A percentile compares a stretch with the other conserved stretches of the same genome.
These are phyloP conservation scores for Pogona vitticeps DNA, from an alignment of 2,113 vertebrate genomes.

Conservation along the genomic window DNA sequence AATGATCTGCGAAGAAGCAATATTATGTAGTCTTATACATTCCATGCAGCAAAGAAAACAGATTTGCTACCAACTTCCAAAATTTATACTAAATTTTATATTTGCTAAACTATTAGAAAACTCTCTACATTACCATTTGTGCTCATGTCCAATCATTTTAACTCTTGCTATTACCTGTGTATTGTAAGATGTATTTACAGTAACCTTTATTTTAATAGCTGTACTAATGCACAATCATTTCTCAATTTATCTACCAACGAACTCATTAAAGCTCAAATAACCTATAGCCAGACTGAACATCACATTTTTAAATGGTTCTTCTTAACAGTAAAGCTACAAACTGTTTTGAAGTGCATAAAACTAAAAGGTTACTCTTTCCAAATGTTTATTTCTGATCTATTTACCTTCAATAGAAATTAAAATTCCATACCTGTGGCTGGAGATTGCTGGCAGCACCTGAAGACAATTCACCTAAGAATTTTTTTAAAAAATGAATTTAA, in stretches of 20 bases:
- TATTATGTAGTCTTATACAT: neutral
- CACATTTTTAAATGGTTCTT: neutral
- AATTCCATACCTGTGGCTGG: constrained; percentile 60
- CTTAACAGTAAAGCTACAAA: neutral
- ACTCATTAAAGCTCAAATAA: neutral
- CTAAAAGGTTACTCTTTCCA: neutral
- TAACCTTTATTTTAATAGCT: neutral
- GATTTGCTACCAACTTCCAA: neutral
- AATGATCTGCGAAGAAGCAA: neutral
- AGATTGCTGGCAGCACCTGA: constrained; percentile 42
- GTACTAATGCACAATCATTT: neutral
- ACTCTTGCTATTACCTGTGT: neutral
- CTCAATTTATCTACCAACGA: neutral
- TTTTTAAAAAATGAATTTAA: constrained; percentile 2
- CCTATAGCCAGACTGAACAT: neutral
- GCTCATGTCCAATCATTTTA: neutral
- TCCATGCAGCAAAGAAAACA: neutral
- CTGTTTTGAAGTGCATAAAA: neutral
- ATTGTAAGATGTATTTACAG: neutral
- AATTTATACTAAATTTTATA: neutral
- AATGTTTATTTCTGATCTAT: neutral
- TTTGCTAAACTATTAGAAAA: neutral
- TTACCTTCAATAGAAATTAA: neutral
- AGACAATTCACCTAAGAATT: constrained; percentile 37
- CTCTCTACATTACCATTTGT: neutral